Base-by-base conservation (phyloP, 2,113 vertebrate species). In the Perca flavescens region DNA sequence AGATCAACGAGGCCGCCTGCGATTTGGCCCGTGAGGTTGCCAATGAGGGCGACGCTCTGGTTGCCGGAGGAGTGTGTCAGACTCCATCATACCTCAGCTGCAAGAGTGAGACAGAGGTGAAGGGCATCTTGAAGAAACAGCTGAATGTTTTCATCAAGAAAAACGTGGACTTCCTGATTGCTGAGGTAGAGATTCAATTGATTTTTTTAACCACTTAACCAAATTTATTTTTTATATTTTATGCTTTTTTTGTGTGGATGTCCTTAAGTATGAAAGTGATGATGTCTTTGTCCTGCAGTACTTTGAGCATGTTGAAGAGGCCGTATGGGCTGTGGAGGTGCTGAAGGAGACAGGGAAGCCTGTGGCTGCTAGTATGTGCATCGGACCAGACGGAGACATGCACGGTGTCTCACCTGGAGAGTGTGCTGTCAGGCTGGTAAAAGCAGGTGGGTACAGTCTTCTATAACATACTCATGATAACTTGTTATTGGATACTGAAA, bases 271-370 rank as follows among this genome's bases (percentile, higher is more conserved):
- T 6, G 62, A 63, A 54, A 54, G 21, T 54, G 49, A 0, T 50
- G 36, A 19, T 63, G 53, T 65, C 14, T 84, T 16, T 84, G n/a
- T 76, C 76, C 36, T 93, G 83, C 93, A 99, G 98, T 99, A 99
- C 92, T 99, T 98, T 92, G 98, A 99, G 91, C 98, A 99, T 22
- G 96, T 99, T 81, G 98, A 99, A 92, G 98, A 99, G 89, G 98
- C 98, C 0, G 96, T 96, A 74, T 99, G 98, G 98, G 98, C 98
- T 40, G 97, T 99, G 7, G 96, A 99, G 90, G 93, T 95, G 68
- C 93, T 99, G 91, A 99, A 97, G 90, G 87, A 92, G 54, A 96
- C 97, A 5, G 97, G 98, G 34, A 98, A 98, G 60, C 97, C 98
- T 1, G 96, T 99, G 64, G 98, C 97, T 36, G 97, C 95, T 16